These are phyloP conservation scores for Troides helena DNA, from an alignment of 2,888 invertebrate genomes.

Conservation along the genomic window DNA sequence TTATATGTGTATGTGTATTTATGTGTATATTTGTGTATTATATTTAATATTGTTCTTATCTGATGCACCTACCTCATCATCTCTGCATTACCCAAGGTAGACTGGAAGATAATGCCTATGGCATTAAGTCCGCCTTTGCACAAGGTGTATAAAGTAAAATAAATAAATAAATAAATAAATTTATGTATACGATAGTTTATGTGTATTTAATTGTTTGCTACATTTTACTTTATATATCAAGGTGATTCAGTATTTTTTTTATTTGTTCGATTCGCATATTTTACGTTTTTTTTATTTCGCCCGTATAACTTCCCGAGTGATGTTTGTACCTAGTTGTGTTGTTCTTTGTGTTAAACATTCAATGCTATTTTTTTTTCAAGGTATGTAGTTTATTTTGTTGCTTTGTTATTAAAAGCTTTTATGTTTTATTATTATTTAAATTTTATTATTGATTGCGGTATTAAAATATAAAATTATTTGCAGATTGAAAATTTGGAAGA, in stretches of 20 bases:
- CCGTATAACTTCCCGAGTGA: slow-evolving; percentile 8
- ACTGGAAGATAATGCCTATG: no score
- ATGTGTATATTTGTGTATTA: no score
- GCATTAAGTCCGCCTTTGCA: no score
- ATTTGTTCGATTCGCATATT: slow-evolving; percentile 27
- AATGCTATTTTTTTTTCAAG: slow-evolving; percentile 34
- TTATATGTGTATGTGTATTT: no score
- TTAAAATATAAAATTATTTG: slow-evolving; percentile 42
- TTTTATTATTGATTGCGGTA: slow-evolving; percentile 13
- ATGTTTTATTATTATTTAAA: slow-evolving; percentile 32
- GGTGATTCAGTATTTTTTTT: background rate
- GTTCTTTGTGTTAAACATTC: slow-evolving; percentile 31
- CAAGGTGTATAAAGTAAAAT: no score
- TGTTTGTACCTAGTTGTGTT: slow-evolving; percentile 32
- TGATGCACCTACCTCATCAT: no score
- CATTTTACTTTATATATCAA: slow-evolving; percentile 1
- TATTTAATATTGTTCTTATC: no score
- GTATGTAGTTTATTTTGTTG: slow-evolving; percentile 36
- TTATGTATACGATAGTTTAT: background rate
- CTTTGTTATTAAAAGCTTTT: slow-evolving; percentile 24
- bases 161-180: no score
- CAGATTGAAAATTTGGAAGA: slow-evolving; percentile 99
- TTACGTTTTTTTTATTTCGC: slow-evolving; percentile 33
- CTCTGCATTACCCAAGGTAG: no score
- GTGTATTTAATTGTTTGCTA: background rate